Conservation (phyloP, 1,140 invertebrate genomes). For the Zeugodacus cucurbitae region DNA sequence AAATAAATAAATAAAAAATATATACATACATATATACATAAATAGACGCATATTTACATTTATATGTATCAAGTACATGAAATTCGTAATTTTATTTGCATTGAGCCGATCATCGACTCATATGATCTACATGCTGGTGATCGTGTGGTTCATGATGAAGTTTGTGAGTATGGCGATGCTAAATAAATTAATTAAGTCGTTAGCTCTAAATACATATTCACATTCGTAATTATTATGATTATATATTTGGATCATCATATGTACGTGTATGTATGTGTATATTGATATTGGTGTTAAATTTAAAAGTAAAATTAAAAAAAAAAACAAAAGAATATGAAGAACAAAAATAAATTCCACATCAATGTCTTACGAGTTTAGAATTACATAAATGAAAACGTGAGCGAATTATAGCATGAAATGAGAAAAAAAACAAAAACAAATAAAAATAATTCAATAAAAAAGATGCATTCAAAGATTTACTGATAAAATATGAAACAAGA, state of each 20-base stretch:
- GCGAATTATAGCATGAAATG: conserved; percentile 4
- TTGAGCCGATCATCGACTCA: neutral
- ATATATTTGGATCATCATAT: neutral
- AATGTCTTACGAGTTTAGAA: neutral
- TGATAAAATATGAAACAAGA: conserved; percentile 10
- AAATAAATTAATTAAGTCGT: neutral
- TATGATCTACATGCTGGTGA: neutral
- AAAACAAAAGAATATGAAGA: neutral
- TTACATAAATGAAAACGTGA: neutral
- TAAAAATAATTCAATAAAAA: neutral
- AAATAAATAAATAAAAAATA: conserved; percentile 13
- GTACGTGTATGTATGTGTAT: conserved; percentile 29
- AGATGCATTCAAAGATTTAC: neutral
- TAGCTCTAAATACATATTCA: neutral
- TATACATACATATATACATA: neutral
- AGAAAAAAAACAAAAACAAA: conserved; percentile 11
- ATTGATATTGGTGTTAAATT: conserved; percentile 24
- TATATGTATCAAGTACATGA: neutral
- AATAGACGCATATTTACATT: conserved; percentile 31
- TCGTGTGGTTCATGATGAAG: neutral
- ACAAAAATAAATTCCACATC: neutral
- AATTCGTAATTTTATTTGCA: conserved; percentile 13
- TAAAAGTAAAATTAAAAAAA: neutral
- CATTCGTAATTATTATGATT: conserved; percentile 1
- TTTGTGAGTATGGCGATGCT: neutral